phyloP scores from a whole-genome alignment of 2,797 vertebrate species.

The Gallinago solitaria region DNA sequence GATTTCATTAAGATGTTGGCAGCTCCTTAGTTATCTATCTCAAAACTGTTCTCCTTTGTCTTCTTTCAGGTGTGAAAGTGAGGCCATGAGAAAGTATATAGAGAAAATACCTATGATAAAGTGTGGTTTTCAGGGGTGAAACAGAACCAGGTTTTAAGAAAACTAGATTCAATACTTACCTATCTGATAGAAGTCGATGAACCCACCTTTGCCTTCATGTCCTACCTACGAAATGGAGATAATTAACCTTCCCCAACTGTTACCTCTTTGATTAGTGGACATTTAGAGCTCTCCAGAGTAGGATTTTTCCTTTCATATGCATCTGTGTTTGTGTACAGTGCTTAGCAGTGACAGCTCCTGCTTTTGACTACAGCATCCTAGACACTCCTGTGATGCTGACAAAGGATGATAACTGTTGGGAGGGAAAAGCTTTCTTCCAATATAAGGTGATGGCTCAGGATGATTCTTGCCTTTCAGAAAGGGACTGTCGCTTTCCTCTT shows the following conservation, averaged over 20 bases:
- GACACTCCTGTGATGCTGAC: not conserved
- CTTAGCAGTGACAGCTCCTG: not conserved
- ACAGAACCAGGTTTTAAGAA: not conserved
- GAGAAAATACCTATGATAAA: not conserved
- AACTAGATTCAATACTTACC: not conserved
- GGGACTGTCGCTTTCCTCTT: not conserved
- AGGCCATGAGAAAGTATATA: not conserved
- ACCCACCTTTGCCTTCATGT: not conserved
- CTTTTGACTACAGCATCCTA: not conserved
- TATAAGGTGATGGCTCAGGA: not conserved
- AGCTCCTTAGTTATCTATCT: not conserved
- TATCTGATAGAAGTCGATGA: not conserved
- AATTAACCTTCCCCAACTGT: not conserved
- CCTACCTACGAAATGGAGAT: not conserved
- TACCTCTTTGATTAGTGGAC: not conserved
- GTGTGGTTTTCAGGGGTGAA: not conserved
- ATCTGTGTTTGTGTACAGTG: not conserved
- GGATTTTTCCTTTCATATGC: not conserved
- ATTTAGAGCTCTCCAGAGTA: not conserved
- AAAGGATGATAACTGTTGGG: not conserved
- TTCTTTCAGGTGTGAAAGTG: not conserved
- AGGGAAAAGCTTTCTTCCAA: conserved; percentile 9
- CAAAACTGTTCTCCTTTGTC: not conserved
- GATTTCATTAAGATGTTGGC: not conserved
- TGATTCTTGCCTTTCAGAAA: conserved; percentile 20